Conservation (phyloP, 2,797 vertebrate species). For the Acanthornis magna region DNA sequence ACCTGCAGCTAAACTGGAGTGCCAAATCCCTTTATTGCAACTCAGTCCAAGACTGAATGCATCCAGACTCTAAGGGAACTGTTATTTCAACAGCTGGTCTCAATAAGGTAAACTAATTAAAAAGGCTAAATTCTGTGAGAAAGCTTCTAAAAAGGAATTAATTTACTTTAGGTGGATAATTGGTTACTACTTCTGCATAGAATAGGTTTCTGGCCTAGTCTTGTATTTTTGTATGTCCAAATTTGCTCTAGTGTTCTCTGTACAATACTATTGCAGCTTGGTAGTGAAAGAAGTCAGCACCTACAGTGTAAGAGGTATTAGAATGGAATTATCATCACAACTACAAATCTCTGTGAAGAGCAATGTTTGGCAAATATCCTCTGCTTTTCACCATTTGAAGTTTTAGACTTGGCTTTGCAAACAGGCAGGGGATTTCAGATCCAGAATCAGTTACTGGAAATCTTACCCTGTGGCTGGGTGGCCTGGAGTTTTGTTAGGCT, state of each 20-base stretch:
- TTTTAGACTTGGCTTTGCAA: conserved; percentile 51
- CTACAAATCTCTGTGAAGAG: conserved; percentile 1
- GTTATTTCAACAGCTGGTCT: conserved; percentile 32
- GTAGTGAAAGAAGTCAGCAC: conserved; percentile 12
- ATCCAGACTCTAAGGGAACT: not conserved
- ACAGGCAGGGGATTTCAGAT: conserved; percentile 47
- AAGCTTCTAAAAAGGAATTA: not conserved
- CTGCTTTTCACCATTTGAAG: conserved; percentile 47
- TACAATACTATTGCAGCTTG: not conserved
- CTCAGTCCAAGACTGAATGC: not conserved
- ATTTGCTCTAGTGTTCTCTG: conserved; percentile 8
- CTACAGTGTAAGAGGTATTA: not conserved
- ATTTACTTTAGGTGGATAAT: conserved; percentile 24
- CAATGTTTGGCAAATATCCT: not conserved
- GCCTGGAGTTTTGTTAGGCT: conserved; percentile 49
- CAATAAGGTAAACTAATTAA: conserved; percentile 33
- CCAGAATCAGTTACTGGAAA: conserved; percentile 65
- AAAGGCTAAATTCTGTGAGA: conserved; percentile 16
- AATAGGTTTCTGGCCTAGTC: not conserved
- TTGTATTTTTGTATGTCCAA: not conserved
- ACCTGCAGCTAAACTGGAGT: not conserved
- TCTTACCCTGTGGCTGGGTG: conserved; percentile 45
- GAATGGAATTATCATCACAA: conserved; percentile 13
- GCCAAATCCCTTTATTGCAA: not conserved
- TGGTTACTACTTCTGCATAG: not conserved